Percentiles rank a stretch among this genome's conserved stretches.
Conservation (phyloP, 1,140 invertebrate genomes). For the Bombus confusus region DNA sequence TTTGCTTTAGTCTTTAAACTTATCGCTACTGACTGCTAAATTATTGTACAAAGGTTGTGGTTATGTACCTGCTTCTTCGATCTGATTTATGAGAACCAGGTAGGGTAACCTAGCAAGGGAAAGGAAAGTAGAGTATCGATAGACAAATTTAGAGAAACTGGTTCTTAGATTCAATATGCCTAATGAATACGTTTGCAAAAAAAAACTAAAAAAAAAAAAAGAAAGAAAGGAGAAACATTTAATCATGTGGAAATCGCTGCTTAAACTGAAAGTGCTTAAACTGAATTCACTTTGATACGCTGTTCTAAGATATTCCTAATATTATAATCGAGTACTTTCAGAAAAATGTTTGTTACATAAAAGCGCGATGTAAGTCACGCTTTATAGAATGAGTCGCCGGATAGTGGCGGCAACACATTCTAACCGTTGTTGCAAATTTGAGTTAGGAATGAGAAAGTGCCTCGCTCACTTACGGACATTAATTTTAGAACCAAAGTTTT, state of each 20-base stretch:
- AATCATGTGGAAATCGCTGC: background rate
- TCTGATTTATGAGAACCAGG: too few relatives aligned
- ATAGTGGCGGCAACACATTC: too few relatives aligned
- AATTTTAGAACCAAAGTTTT: background rate
- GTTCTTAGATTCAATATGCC: background rate
- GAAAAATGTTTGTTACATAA: constrained; percentile 5
- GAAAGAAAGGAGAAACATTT: background rate
- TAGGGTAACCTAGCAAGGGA: background rate
- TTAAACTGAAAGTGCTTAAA: too few relatives aligned
- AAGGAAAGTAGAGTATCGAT: background rate
- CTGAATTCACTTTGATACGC: background rate
- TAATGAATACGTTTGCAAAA: too few relatives aligned
- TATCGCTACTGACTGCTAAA: too few relatives aligned
- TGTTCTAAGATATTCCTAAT: background rate
- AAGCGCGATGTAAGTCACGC: background rate
- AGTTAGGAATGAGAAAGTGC: background rate
- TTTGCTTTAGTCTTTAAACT: too few relatives aligned
- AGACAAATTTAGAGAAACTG: too few relatives aligned
- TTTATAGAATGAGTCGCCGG: background rate
- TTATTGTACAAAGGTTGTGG: too few relatives aligned
- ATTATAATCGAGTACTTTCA: too few relatives aligned
- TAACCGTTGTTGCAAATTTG: background rate
- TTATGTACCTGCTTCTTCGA: too few relatives aligned
- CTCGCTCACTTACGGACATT: background rate
- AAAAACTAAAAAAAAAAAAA: too few relatives aligned